Conservation (phyloP, 2,888 invertebrate genomes). For the Drosophila aldrichi region DNA sequence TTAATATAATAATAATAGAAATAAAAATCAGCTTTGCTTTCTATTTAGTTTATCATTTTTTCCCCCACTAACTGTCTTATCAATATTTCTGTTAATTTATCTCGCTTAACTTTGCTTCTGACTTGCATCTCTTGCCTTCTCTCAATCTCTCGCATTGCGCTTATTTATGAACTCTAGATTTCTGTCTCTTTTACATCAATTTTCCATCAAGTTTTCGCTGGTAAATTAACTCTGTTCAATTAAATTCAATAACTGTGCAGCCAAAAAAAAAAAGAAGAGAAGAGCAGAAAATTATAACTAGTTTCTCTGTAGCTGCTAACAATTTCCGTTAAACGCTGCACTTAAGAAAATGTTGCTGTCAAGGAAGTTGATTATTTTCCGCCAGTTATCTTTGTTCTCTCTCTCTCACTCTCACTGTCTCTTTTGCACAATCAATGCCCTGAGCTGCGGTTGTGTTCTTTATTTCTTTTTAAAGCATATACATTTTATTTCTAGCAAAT, state of each 20-base stretch:
- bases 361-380: slow-evolving; percentile 64
- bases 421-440: slow-evolving; percentile 44
- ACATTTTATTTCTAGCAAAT: slow-evolving; percentile 61
- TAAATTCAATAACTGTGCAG: slow-evolving; percentile 24
- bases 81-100: neutral
- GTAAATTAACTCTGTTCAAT: slow-evolving; percentile 8
- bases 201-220: slow-evolving; percentile 28
- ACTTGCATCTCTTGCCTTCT: neutral
- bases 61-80: neutral
- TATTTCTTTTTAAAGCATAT: slow-evolving; percentile 35
- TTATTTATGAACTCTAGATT: neutral
- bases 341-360: slow-evolving; percentile 38
- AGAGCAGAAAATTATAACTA: slow-evolving; percentile 20
- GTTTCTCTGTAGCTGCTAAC: slow-evolving; percentile 42
- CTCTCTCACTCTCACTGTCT: neutral
- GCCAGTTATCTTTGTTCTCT: slow-evolving; percentile 12
- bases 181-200: neutral
- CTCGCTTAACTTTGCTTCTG: neutral
- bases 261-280: slow-evolving; percentile 15
- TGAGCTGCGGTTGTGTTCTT: slow-evolving; percentile 31
- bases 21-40: neutral
- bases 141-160: neutral
- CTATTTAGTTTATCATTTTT: neutral
- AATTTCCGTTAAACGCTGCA: slow-evolving; percentile 53
- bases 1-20: too few relatives aligned